Percentiles rank a stretch among this genome's conserved stretches.
These are phyloP conservation scores for Apocheima hispidaria DNA, from an alignment of 2,888 invertebrate species.

Conservation along the genomic window DNA sequence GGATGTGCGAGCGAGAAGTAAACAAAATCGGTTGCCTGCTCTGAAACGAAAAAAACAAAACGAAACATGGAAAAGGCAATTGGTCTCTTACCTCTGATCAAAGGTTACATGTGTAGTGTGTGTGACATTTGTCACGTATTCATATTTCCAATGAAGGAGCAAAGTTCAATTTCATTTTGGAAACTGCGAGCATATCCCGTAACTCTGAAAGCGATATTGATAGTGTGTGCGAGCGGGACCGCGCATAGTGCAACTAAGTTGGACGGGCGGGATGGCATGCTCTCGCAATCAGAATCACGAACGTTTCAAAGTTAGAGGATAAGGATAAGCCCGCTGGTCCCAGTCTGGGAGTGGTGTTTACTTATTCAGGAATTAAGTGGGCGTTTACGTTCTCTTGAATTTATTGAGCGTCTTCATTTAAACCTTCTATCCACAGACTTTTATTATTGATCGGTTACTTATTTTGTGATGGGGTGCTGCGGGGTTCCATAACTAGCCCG, in stretches of 20 bases:
- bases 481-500: too few relatives aligned
- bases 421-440: constrained; percentile 17
- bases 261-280: too few relatives aligned
- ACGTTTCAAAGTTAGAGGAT: too few relatives aligned
- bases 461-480: neutral
- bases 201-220: too few relatives aligned
- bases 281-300: too few relatives aligned
- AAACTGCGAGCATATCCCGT: too few relatives aligned
- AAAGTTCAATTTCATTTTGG: constrained; percentile 24
- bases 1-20: too few relatives aligned
- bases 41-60: too few relatives aligned
- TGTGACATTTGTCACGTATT: constrained; percentile 22
- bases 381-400: constrained; percentile 18
- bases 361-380: constrained; percentile 26
- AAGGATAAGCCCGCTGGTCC: too few relatives aligned
- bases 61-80: neutral
- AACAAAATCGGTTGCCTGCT: too few relatives aligned
- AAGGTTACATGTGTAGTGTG: constrained; percentile 21
- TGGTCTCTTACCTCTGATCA: neutral
- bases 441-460: constrained; percentile 1
- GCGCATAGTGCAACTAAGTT: too few relatives aligned
- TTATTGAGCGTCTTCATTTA: constrained; percentile 26
- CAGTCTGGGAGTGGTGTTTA: constrained; percentile 8
- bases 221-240: too few relatives aligned
- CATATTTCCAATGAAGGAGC: constrained; percentile 9